phyloP scores from a whole-genome alignment of 2,888 invertebrate species.

The Eudemis profundana region DNA sequence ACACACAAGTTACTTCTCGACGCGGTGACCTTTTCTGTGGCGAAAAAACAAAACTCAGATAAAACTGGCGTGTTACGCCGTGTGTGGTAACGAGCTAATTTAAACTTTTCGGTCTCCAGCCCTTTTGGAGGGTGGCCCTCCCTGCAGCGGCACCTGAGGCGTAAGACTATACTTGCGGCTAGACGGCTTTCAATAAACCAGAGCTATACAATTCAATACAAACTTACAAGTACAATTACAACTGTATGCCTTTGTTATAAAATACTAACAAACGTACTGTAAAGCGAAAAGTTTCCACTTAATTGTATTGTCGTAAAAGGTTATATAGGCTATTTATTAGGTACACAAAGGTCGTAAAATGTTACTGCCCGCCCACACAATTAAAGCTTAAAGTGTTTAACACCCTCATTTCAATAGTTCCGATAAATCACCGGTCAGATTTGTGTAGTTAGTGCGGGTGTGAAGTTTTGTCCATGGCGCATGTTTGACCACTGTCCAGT shows the following conservation, averaged over 20 bases:
- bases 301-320: conserved; percentile 22
- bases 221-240: conserved; percentile 33
- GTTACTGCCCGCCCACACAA: conserved; percentile 38
- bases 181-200: conserved; percentile 73
- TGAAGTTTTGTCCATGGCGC: conserved; percentile 70
- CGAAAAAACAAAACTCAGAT: conserved; percentile 79
- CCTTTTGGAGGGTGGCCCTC: conserved; percentile 67
- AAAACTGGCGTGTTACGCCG: conserved; percentile 73
- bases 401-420: conserved; percentile 47
- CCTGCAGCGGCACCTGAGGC: conserved; percentile 77
- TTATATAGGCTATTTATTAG: conserved; percentile 28
- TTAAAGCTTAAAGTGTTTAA: conserved; percentile 39
- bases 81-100: conserved; percentile 85
- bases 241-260: conserved; percentile 25
- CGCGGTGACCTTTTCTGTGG: conserved; percentile 72
- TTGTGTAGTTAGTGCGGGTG: conserved; percentile 64
- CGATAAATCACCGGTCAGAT: conserved; percentile 48
- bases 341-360: conserved; percentile 32
- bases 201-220: conserved; percentile 47
- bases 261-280: conserved; percentile 18
- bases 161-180: conserved; percentile 65
- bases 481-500: conserved; percentile 83
- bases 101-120: conserved; percentile 81
- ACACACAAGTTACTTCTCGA: conserved; percentile 67
- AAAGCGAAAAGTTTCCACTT: conserved; percentile 22